These are phyloP conservation scores for Indicator indicator DNA, from an alignment of 2,113 vertebrate species.

Conservation along the genomic window DNA sequence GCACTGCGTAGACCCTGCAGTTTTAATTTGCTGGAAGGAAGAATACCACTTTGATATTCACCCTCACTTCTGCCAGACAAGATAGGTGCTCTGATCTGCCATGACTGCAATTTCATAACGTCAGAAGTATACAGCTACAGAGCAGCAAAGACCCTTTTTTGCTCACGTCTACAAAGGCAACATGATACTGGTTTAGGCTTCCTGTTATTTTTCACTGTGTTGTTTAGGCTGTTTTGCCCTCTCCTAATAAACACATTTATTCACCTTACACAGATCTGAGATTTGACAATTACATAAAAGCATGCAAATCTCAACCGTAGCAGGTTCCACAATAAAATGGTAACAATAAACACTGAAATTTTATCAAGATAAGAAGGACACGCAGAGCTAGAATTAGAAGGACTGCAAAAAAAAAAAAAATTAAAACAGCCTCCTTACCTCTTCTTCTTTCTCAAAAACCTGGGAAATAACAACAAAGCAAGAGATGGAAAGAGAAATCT, in stretches of 20 bases:
- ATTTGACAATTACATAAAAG: neutral
- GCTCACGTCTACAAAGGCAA: neutral
- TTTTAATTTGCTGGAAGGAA: constrained; percentile 28
- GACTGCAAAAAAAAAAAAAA: neutral
- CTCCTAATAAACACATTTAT: neutral
- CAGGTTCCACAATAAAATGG: neutral
- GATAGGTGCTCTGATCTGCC: neutral
- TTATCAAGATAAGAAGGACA: neutral
- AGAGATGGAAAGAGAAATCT: neutral
- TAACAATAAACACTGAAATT: neutral
- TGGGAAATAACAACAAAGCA: neutral
- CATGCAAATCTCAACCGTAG: neutral
- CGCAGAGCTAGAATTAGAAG: neutral
- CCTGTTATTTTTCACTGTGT: neutral
- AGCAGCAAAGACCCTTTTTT: rapidly evolving
- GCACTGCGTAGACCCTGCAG: neutral
- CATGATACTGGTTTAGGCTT: neutral
- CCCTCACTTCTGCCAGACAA: constrained; percentile 3
- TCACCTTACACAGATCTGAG: neutral
- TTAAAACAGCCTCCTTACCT: neutral
- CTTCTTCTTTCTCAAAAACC: neutral
- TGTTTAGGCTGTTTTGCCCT: neutral
- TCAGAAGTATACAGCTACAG: neutral
- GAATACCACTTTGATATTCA: constrained; percentile 21
- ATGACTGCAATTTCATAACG: neutral